Conservation (phyloP, 2,113 vertebrate species). For the Syngnathus scovelli region DNA sequence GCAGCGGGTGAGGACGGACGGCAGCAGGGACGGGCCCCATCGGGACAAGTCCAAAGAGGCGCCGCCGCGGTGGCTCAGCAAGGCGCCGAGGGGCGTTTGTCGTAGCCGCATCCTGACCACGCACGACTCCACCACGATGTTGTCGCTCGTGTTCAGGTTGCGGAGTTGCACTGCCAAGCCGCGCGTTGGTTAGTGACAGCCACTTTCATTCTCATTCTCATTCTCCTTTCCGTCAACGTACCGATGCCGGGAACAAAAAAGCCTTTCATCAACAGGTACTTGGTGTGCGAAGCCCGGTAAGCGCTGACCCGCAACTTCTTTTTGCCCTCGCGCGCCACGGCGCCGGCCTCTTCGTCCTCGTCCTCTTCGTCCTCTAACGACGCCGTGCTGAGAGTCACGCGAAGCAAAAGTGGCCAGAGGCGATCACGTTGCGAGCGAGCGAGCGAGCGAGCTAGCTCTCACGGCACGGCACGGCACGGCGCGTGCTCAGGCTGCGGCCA, state of each 20-base stretch:
- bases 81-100: constrained; percentile 49
- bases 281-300: constrained; percentile 89
- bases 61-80: constrained; percentile 75
- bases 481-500: neutral
- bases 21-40: constrained; percentile 68
- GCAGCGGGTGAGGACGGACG: constrained; percentile 70
- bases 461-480: too few species aligned
- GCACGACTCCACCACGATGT: constrained; percentile 90
- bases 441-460: too few species aligned
- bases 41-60: constrained; percentile 57
- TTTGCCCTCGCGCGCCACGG: constrained; percentile 66
- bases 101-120: constrained; percentile 78
- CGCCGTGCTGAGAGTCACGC: constrained; percentile 56
- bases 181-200: too few species aligned
- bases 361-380: constrained; percentile 77
- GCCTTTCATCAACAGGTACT: constrained; percentile 91
- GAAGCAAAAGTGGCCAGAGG: neutral
- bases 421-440: too few species aligned
- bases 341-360: constrained; percentile 77
- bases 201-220: too few species aligned
- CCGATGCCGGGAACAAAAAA: constrained; percentile 80
- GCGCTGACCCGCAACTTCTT: constrained; percentile 79
- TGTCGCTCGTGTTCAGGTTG: constrained; percentile 84
- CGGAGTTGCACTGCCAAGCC: constrained; percentile 68
- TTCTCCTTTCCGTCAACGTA: neutral